phyloP scores from a whole-genome alignment of 2,888 invertebrate genomes.

The Eupithecia dodoneata region DNA sequence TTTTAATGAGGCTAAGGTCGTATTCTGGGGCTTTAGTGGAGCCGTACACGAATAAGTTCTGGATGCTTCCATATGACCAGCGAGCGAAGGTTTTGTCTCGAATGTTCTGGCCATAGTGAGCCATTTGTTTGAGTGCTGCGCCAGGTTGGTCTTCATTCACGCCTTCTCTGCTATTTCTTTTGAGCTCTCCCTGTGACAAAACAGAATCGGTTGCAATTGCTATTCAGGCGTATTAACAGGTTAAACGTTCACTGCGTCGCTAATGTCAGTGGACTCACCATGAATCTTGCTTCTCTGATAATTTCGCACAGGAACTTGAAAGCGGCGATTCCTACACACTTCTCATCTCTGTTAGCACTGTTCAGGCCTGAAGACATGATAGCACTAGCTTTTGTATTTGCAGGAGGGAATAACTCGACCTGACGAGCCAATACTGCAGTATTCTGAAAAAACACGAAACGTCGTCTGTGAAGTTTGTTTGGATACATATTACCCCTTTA shows the following conservation, averaged over 20 bases:
- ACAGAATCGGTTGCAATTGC: neutral
- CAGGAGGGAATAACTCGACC: constrained; percentile 58
- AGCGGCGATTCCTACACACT: constrained; percentile 48
- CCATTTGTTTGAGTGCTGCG: constrained; percentile 66
- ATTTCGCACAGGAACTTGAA: constrained; percentile 50
- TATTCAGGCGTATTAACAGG: neutral
- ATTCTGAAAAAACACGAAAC: constrained; percentile 44
- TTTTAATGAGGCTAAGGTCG: constrained; percentile 57
- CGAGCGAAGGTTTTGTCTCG: constrained; percentile 61
- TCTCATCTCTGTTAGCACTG: constrained; percentile 24
- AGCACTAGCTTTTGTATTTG: constrained; percentile 14
- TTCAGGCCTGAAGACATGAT: neutral
- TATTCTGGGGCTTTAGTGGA: constrained; percentile 57
- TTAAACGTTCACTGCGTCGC: neutral
- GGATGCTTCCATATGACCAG: constrained; percentile 56
- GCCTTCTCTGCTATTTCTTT: constrained; percentile 12
- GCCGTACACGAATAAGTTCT: constrained; percentile 59
- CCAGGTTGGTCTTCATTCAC: constrained; percentile 47
- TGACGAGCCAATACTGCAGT: constrained; percentile 46
- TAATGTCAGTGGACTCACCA: constrained; percentile 45
- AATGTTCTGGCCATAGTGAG: constrained; percentile 72
- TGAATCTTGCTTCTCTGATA: constrained; percentile 44
- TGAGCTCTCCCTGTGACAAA: constrained; percentile 20
- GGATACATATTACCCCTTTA: neutral
- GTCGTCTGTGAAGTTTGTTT: neutral